These are phyloP conservation scores for Marmota monax DNA, from an alignment of 2,113 vertebrate species.

Conservation along the genomic window DNA sequence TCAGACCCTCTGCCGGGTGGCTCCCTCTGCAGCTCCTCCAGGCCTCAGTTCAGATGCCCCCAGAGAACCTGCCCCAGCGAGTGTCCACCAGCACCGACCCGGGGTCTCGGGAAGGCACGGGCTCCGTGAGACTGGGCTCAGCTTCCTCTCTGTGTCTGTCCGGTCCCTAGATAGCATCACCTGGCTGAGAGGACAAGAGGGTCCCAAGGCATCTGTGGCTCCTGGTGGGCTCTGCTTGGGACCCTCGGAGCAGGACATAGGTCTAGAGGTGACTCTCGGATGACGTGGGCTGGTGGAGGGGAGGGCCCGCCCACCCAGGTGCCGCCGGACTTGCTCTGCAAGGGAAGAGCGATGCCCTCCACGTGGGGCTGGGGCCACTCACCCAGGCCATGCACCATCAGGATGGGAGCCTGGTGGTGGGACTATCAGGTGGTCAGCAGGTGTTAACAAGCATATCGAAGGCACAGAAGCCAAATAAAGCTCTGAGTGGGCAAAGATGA, in stretches of 20 bases:
- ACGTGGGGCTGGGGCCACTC: not conserved
- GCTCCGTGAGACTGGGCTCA: not conserved
- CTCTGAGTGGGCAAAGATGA: not conserved
- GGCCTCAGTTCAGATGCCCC: not conserved
- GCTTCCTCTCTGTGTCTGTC: no score
- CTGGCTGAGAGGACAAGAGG: accelerated
- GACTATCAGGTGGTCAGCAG: not conserved
- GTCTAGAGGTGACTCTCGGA: not conserved
- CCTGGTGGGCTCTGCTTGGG: not conserved
- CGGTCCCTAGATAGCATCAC: accelerated
- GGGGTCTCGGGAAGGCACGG: not conserved
- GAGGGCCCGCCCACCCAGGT: not conserved
- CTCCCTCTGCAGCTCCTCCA: accelerated
- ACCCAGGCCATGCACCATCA: not conserved
- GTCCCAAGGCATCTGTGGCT: not conserved
- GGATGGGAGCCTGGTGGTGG: not conserved
- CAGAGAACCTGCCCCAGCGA: not conserved
- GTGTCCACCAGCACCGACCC: not conserved
- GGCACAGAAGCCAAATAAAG: accelerated
- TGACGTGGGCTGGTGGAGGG: no score
- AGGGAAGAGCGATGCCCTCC: not conserved
- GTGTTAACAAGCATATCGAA: not conserved
- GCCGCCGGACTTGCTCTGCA: not conserved
- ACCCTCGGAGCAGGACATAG: no score
- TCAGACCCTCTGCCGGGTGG: not conserved